A percentile compares a stretch with the other conserved stretches of the same genome.
Conservation (phyloP, 1,140 invertebrate species). For the Neodiprion lecontei region DNA sequence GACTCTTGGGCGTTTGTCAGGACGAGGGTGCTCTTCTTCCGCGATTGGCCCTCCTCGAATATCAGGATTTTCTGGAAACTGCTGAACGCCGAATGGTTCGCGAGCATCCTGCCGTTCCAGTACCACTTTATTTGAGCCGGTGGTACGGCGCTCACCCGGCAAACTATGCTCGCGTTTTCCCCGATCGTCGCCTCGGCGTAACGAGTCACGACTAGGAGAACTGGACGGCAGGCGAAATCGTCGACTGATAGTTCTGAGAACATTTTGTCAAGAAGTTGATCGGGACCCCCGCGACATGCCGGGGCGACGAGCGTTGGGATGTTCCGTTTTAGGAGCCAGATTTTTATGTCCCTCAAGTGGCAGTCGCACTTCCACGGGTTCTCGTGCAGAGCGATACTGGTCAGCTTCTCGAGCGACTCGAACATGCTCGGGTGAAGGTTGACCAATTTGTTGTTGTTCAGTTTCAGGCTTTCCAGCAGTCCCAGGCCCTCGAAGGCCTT, state of each 20-base stretch:
- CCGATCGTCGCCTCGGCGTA: constrained; percentile 80
- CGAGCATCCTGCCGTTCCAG: constrained; percentile 81
- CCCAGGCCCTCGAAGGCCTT: constrained; percentile 81
- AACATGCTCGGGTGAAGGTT: constrained; percentile 76
- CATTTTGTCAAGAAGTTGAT: constrained; percentile 69
- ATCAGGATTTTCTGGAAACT: constrained; percentile 83
- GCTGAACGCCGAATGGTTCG: constrained; percentile 81
- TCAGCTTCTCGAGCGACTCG: constrained; percentile 74
- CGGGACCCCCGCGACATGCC: constrained; percentile 73
- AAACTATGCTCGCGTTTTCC: constrained; percentile 84
- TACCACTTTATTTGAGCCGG: constrained; percentile 86
- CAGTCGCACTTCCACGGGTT: constrained; percentile 94
- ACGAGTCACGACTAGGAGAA: constrained; percentile 76
- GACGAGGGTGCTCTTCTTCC: constrained; percentile 79
- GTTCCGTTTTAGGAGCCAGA: constrained; percentile 85
- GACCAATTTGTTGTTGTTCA: constrained; percentile 81
- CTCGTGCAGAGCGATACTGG: constrained; percentile 86
- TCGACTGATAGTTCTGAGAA: constrained; percentile 80
- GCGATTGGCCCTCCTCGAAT: constrained; percentile 75
- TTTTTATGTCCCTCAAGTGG: constrained; percentile 78
- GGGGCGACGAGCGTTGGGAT: constrained; percentile 81
- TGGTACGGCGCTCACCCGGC: constrained; percentile 80
- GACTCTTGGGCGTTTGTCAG: constrained; percentile 87
- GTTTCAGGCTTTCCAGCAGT: constrained; percentile 78
- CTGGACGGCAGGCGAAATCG: constrained; percentile 88